These are phyloP conservation scores for Seladonia tumulorum DNA, from an alignment of 2,888 invertebrate genomes.

Conservation along the genomic window DNA sequence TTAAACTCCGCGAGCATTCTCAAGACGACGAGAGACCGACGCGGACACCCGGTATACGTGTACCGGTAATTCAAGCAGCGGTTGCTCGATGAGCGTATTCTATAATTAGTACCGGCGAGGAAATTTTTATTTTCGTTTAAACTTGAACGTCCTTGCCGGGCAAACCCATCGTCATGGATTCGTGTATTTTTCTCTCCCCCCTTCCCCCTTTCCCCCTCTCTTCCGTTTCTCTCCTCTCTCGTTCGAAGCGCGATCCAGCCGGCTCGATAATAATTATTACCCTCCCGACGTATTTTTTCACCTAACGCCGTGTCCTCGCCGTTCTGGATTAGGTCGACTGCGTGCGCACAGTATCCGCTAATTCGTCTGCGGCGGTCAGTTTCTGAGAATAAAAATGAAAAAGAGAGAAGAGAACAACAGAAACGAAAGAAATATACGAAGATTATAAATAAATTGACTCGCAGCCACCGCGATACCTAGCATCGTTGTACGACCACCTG, in stretches of 20 bases:
- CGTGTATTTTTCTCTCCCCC: slow-evolving; percentile 41
- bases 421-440: slow-evolving; percentile 5
- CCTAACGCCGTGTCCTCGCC: slow-evolving; percentile 69
- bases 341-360: slow-evolving; percentile 56
- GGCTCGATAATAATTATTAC: slow-evolving; percentile 74
- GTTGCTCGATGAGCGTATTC: slow-evolving; percentile 76
- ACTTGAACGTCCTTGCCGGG: slow-evolving; percentile 83
- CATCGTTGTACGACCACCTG: slow-evolving; percentile 44
- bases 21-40: not conserved
- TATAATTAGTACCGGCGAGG: slow-evolving; percentile 81
- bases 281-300: slow-evolving; percentile 74
- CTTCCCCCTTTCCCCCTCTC: slow-evolving; percentile 30
- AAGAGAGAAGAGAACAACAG: not conserved
- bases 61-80: slow-evolving; percentile 74
- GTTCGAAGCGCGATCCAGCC: slow-evolving; percentile 37
- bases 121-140: slow-evolving; percentile 83
- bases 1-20: not conserved
- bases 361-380: slow-evolving; percentile 60
- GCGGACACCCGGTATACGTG: slow-evolving; percentile 44
- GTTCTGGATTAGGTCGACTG: slow-evolving; percentile 32
- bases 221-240: slow-evolving; percentile 22
- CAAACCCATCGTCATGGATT: slow-evolving; percentile 51
- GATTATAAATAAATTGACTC: slow-evolving; percentile 68
- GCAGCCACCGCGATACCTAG: slow-evolving; percentile 22
- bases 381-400: slow-evolving; percentile 53